A percentile compares a stretch with the other conserved stretches of the same genome.
These are phyloP conservation scores for Chaenogobius annularis DNA, from an alignment of 2,113 vertebrate species.

Conservation along the genomic window DNA sequence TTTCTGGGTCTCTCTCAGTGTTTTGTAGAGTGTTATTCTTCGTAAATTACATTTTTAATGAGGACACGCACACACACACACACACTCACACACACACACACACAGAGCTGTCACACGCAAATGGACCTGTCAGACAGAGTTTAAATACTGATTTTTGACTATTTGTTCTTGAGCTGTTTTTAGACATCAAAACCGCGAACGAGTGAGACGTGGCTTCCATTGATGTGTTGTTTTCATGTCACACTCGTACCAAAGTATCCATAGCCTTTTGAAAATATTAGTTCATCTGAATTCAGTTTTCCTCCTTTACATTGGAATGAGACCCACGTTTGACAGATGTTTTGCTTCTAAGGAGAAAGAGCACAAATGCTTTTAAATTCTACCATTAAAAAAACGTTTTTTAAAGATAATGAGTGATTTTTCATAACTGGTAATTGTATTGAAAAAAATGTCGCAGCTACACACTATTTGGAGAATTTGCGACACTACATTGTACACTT, in stretches of 20 bases:
- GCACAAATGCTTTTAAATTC: neutral
- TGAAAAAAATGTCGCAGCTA: no score
- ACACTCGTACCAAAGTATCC: conserved; percentile 55
- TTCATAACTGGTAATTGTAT: no score
- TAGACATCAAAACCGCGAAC: conserved; percentile 69
- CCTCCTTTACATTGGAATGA: conserved; percentile 24
- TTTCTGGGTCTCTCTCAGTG: conserved; percentile 35
- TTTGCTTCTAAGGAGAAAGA: conserved; percentile 2
- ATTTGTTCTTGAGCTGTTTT: conserved; percentile 68
- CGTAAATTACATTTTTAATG: conserved; percentile 64
- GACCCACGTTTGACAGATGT: conserved; percentile 2
- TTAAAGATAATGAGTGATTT: no score
- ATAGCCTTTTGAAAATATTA: conserved; percentile 56
- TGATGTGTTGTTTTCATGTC: conserved; percentile 67
- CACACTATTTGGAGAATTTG: neutral
- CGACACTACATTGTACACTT: neutral
- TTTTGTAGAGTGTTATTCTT: conserved; percentile 44
- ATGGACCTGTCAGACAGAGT: conserved; percentile 62
- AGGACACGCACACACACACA: conserved; percentile 24
- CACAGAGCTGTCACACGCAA: conserved; percentile 15
- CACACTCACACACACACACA: conserved; percentile 17
- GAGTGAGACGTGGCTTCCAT: conserved; percentile 58
- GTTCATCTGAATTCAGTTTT: conserved; percentile 46
- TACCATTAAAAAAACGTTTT: no score
- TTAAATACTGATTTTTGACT: conserved; percentile 63